Conservation (phyloP, 2,888 invertebrate genomes). For the Cyclophora albipunctata region DNA sequence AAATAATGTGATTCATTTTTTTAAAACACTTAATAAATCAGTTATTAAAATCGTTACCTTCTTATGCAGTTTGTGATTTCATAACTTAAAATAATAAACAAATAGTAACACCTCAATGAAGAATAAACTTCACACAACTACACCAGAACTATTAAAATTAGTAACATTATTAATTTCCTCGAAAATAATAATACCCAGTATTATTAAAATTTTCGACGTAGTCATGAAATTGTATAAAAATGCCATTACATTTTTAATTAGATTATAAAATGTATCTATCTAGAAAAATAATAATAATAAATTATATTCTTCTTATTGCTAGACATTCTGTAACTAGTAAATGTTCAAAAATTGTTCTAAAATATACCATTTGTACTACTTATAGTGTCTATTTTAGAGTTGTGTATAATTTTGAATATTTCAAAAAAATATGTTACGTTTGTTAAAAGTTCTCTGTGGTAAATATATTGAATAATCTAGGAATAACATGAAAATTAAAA, state of each 20-base stretch:
- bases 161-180: too few species aligned
- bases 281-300: slow-evolving; percentile 41
- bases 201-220: too few species aligned
- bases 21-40: too few species aligned
- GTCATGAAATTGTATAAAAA: slow-evolving; percentile 6
- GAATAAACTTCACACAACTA: too few species aligned
- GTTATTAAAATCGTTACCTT: too few species aligned
- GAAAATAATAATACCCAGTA: too few species aligned
- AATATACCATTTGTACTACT: slow-evolving; percentile 47
- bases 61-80: too few species aligned
- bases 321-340: slow-evolving; percentile 55
- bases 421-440: slow-evolving; percentile 51
- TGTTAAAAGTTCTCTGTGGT: slow-evolving; percentile 54
- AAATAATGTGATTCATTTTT: too few species aligned
- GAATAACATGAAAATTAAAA: slow-evolving; percentile 53
- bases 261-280: slow-evolving; percentile 27
- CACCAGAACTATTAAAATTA: too few species aligned
- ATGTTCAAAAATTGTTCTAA: slow-evolving; percentile 72
- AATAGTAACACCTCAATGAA: too few species aligned
- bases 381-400: slow-evolving; percentile 56
- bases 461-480: slow-evolving; percentile 48
- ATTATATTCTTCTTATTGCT: slow-evolving; percentile 37
- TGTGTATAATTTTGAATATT: slow-evolving; percentile 20
- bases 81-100: too few species aligned
- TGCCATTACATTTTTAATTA: slow-evolving; percentile 38